Percentiles rank a stretch among this genome's conserved stretches.
These are phyloP conservation scores for Troides aeacus DNA, from an alignment of 2,888 invertebrate genomes.

Conservation along the genomic window DNA sequence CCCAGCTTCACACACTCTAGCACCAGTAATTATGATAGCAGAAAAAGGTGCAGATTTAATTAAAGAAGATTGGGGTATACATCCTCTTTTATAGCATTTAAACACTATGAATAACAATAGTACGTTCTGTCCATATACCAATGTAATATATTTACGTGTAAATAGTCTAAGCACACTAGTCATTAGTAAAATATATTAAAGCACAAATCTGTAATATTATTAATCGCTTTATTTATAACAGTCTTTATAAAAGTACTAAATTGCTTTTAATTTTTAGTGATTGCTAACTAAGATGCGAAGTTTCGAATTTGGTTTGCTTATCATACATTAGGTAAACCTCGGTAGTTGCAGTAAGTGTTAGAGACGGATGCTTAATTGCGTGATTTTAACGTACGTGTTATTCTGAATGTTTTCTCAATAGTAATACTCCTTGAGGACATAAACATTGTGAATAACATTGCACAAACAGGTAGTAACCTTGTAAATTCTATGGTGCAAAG, in stretches of 20 bases:
- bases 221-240: slow-evolving; percentile 1
- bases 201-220: neutral
- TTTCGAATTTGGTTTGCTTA: too few species aligned
- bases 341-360: too few species aligned
- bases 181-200: slow-evolving; percentile 16
- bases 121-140: neutral
- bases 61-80: slow-evolving; percentile 66
- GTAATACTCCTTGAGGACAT: too few species aligned
- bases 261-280: too few species aligned
- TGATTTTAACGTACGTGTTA: too few species aligned
- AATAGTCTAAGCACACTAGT: slow-evolving; percentile 11
- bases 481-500: too few species aligned
- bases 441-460: too few species aligned
- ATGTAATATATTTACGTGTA: neutral
- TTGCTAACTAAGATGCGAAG: too few species aligned
- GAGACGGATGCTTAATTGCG: too few species aligned
- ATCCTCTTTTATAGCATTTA: slow-evolving; percentile 2
- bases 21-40: slow-evolving; percentile 77
- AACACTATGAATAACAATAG: neutral
- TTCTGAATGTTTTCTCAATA: too few species aligned
- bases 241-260: neutral
- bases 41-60: slow-evolving; percentile 78
- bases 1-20: slow-evolving; percentile 77
- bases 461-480: too few species aligned
- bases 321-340: too few species aligned